phyloP scores from a whole-genome alignment of 2,113 vertebrate species.

The Drymodes brunneopygia region DNA sequence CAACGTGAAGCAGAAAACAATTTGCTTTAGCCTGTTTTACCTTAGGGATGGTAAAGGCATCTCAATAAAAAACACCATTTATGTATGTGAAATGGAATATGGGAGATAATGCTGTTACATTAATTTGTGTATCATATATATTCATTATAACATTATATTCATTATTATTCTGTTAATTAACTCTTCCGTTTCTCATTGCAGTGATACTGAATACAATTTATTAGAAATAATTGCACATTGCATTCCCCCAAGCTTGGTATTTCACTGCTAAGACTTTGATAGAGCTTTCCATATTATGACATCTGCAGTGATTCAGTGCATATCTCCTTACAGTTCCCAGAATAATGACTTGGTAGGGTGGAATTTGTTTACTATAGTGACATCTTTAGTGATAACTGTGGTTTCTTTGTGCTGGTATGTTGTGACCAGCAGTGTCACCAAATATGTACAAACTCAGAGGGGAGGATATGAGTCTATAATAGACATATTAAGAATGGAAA shows the following conservation, averaged over 20 bases:
- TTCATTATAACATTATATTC: not conserved
- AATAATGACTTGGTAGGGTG: not conserved
- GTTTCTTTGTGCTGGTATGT: not conserved
- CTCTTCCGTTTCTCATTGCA: not conserved
- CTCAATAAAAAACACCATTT: not conserved
- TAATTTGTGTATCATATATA: not conserved
- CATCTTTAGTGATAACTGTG: not conserved
- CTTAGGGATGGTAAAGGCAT: not conserved
- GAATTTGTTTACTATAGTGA: not conserved
- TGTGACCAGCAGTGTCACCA: not conserved
- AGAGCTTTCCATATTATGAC: fast-evolving
- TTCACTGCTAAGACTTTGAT: not conserved
- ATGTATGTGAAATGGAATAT: fast-evolving
- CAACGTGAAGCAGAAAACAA: not conserved
- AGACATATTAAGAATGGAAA: not conserved
- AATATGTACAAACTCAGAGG: not conserved
- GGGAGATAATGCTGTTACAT: not conserved
- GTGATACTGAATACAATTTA: not conserved
- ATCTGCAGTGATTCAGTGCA: not conserved
- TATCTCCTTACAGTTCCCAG: not conserved
- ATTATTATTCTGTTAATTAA: not conserved
- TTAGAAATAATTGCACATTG: not conserved
- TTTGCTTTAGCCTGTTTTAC: not conserved
- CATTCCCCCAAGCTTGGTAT: not conserved
- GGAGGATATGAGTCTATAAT: not conserved